phyloP scores from a whole-genome alignment of 1,140 invertebrate genomes.

The Camponotus pennsylvanicus region DNA sequence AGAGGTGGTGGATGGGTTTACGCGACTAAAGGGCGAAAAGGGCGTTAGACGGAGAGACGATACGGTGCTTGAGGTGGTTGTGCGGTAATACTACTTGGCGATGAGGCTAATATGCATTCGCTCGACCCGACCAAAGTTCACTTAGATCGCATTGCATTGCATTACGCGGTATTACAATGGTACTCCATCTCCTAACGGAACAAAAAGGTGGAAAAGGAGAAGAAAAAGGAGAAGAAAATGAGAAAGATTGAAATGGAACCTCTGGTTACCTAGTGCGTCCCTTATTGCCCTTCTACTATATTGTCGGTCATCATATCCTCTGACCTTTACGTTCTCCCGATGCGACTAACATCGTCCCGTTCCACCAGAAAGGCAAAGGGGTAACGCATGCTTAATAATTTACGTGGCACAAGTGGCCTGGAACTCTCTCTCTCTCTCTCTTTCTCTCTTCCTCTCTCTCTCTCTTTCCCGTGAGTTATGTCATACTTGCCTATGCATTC shows the following conservation, averaged over 20 bases:
- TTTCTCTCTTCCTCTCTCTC: no score
- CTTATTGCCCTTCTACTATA: conserved; percentile 16
- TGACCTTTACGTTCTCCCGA: conserved; percentile 57
- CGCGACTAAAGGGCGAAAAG: not conserved
- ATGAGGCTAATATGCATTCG: conserved; percentile 79
- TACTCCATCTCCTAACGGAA: conserved; percentile 46
- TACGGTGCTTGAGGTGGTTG: conserved; percentile 63
- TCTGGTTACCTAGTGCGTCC: conserved; percentile 19
- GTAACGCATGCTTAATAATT: conserved; percentile 81
- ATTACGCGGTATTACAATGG: conserved; percentile 75
- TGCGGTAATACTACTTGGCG: conserved; percentile 67
- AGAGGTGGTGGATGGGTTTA: conserved; percentile 18
- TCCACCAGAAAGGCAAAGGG: conserved; percentile 64
- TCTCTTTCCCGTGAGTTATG: conserved; percentile 77
- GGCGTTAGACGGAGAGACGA: conserved; percentile 23
- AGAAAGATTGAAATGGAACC: conserved; percentile 28
- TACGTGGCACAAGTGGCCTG: conserved; percentile 79
- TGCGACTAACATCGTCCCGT: conserved; percentile 37
- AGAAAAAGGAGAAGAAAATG: not conserved
- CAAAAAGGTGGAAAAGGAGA: not conserved
- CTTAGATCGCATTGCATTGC: conserved; percentile 76
- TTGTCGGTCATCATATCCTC: not conserved
- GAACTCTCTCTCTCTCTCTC: conserved; percentile 59
- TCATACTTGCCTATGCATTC: conserved; percentile 76
- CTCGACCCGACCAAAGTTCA: conserved; percentile 77